Evolutionary conservation across 2,797 vertebrate genomes (phyloP), one percentile per base, ranked within the genome.

Genomic region (Rhynchonycteris naso): DNA sequence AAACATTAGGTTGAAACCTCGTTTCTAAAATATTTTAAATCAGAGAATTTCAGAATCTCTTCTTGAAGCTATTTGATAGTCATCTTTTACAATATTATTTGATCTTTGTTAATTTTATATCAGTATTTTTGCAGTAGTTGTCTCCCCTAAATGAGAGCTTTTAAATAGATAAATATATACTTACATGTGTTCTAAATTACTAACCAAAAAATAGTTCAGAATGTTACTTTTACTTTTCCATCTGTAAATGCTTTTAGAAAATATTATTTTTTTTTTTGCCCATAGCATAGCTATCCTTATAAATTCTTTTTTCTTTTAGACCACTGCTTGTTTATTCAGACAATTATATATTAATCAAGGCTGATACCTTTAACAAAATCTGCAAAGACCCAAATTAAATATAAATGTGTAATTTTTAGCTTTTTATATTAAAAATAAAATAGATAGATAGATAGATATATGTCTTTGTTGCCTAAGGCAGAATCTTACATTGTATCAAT

Each of bases 401-500:
- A 65, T 95, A 97, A 93, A 96, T 90, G 87, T 93, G 97, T 98
- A 88, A 97, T 97, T 96, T 96, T 97, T 96, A 85, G 91, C 35
- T 94, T 85, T 95, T 95, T 85, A 80, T 92, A 94, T 94, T 96
- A 97, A 93, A 22, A 93, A 79, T 78, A 89, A 95, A 79, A 59
- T 30, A 52, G 52, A 81, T 22, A 59, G 74, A 33, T 68, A 38
- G 11, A 38, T 22, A 61, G 7, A 66, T 26, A 19, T 50, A 43
- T 85, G 71, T 97, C 88, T 98, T 96, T 81, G 76, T 89, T 94
- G 97, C 97, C 97, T 98, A 93, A 97, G 96, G 98, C 97, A 98
- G 97, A 96, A 97, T 96, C 96, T 97, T 98, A 95, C 96, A 98
- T 97, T 97, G 95, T 95, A 97, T 98, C 97, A 97, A 84, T 76